Evolutionary conservation across 2,113 vertebrate species (phyloP).

Genomic region (Dissostichus mawsoni): DNA sequence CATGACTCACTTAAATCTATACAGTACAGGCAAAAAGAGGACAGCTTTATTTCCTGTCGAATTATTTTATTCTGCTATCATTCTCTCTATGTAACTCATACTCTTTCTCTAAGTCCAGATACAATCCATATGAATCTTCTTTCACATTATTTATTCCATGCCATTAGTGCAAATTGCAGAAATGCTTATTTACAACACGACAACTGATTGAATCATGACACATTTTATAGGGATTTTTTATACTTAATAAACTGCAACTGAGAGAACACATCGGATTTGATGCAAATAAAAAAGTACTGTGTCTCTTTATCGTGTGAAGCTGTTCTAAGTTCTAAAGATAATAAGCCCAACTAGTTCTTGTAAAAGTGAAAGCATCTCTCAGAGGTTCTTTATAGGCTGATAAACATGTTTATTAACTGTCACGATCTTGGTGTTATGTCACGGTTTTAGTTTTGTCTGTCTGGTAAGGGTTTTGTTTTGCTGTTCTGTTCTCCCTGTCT

Average conservation of each 20-base stretch:
- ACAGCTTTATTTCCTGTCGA: neutral
- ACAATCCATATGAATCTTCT: neutral
- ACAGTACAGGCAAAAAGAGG: neutral
- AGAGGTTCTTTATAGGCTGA: constrained; percentile 19
- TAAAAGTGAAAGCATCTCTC: constrained; percentile 7
- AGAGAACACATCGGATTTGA: neutral
- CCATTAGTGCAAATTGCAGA: neutral
- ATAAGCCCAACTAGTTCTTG: neutral
- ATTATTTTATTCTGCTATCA: neutral
- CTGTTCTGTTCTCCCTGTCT: too few relatives aligned
- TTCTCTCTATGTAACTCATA: neutral
- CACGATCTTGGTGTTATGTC: too few relatives aligned
- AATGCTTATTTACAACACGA: neutral
- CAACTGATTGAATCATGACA: neutral
- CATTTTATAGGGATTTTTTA: neutral
- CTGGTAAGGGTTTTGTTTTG: too few relatives aligned
- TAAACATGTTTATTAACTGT: neutral
- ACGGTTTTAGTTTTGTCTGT: too few relatives aligned
- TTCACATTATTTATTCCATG: neutral
- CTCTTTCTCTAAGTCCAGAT: neutral
- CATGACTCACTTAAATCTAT: neutral
- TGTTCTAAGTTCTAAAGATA: neutral
- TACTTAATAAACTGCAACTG: neutral
- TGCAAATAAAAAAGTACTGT: neutral
- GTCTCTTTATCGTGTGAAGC: neutral